These are phyloP conservation scores for Leptinotarsa undecemlineata DNA, from an alignment of 1,140 invertebrate genomes.

Conservation along the genomic window DNA sequence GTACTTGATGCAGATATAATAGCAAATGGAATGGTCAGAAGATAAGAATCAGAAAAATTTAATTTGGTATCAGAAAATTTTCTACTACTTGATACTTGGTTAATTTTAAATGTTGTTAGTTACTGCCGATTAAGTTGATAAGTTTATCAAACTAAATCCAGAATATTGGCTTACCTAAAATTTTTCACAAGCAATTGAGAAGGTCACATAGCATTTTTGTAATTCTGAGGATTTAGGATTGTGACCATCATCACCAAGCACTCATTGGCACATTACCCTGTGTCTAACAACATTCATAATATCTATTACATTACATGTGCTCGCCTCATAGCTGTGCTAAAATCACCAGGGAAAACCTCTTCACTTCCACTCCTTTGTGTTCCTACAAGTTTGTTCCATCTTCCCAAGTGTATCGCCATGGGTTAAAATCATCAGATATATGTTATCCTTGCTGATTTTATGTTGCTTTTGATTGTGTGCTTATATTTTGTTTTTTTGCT, in stretches of 20 bases:
- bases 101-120: too few species aligned
- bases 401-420: conserved; percentile 29
- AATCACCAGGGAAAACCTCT: conserved; percentile 45
- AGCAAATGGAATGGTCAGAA: too few species aligned
- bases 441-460: conserved; percentile 41
- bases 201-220: background rate
- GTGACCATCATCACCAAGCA: conserved; percentile 43
- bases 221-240: conserved; percentile 29
- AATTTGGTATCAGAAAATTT: too few species aligned
- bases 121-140: too few species aligned
- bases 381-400: conserved; percentile 17
- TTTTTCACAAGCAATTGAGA: conserved; percentile 16
- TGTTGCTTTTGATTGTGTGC: conserved; percentile 42
- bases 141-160: too few species aligned
- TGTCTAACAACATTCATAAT: conserved; percentile 49
- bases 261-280: conserved; percentile 51
- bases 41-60: too few species aligned
- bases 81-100: too few species aligned
- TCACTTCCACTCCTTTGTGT: conserved; percentile 7
- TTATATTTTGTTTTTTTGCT: conserved; percentile 36
- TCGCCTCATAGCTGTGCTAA: conserved; percentile 52
- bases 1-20: too few species aligned
- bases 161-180: too few species aligned
- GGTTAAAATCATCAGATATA: conserved; percentile 32
- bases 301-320: conserved; percentile 45